Evolutionary conservation across 2,888 invertebrate genomes (phyloP), one percentile per base, ranked within the genome.

Genomic region (Tenthredo mesomela): DNA sequence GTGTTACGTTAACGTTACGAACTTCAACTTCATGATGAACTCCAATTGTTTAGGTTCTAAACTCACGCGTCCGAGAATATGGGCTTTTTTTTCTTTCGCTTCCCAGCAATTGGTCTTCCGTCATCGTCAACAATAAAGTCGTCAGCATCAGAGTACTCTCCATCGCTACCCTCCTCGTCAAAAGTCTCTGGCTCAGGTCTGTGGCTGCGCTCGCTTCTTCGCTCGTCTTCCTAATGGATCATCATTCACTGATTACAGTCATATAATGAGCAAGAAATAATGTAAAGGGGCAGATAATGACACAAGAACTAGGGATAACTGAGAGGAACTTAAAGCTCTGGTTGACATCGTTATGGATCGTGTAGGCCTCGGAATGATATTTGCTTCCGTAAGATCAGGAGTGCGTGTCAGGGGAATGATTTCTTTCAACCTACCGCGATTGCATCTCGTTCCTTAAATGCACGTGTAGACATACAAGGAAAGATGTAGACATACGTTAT

Each of bases 81-180:
- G 18, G 96, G 97, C 90, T 96, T 97, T 21, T 96, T 95, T 90
- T 96, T 97, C 92, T 96, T 97, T 90, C 96, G 96, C 87, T 96
- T 96, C 87, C 97, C 97, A 9, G 96, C 96, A 85, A 98, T 97
- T 0, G 98, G 98, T 88, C 97, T 95, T 0, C 98, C 98, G 90
- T 99, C 98, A 91, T 98, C 99, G 91, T 98, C 99, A 0, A 99
- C 99, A 91, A 99, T 99, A 92, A 99, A 99, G 93, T 98, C 98
- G 94, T 98, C 98, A 4, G 97, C 97, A 92, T 98, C 98, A 0
- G 97, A 97, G 89, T 96, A 96, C 86, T 97, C 97, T 86, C 96
- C 95, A 89, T 97, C 97, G 61, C 96, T 96, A 88, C 96, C 96
- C 58, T 96, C 97, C 87, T 97, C 97, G 87, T 96, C 97, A 90